Evolutionary conservation across 2,113 vertebrate genomes (phyloP).

Genomic region (Grammomys surdaster): DNA sequence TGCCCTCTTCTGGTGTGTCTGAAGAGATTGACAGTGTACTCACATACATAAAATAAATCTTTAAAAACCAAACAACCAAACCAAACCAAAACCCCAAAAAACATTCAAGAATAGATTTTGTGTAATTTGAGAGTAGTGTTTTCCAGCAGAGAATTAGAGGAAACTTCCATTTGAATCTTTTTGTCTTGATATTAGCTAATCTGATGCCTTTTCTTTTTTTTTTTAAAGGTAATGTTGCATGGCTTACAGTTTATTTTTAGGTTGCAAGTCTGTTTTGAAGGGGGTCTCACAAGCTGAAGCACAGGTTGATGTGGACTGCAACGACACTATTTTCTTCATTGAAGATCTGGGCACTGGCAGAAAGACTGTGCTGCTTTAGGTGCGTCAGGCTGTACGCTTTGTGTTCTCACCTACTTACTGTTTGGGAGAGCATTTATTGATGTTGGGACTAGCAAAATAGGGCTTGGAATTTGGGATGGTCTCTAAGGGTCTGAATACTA

Average conservation of each 20-base stretch:
- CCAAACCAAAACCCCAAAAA: neutral
- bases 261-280: constrained; percentile 52
- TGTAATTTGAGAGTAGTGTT: neutral
- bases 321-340: neutral
- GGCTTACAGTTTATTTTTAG: constrained; percentile 6
- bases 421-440: constrained; percentile 12
- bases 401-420: neutral
- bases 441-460: neutral
- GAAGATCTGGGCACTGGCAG: neutral
- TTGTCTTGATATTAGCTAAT: constrained; percentile 27
- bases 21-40: no score
- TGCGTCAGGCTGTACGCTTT: neutral
- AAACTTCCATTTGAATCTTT: neutral
- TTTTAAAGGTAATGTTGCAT: neutral
- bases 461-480: constrained; percentile 20
- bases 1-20: no score
- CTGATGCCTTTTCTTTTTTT: neutral
- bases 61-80: no score
- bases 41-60: no score
- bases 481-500: neutral
- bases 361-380: neutral
- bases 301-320: neutral
- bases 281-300: neutral
- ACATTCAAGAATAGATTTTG: constrained; percentile 40
- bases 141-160: constrained; percentile 13